These are phyloP conservation scores for Trialeurodes vaporariorum DNA, from an alignment of 1,140 invertebrate genomes.

Conservation along the genomic window DNA sequence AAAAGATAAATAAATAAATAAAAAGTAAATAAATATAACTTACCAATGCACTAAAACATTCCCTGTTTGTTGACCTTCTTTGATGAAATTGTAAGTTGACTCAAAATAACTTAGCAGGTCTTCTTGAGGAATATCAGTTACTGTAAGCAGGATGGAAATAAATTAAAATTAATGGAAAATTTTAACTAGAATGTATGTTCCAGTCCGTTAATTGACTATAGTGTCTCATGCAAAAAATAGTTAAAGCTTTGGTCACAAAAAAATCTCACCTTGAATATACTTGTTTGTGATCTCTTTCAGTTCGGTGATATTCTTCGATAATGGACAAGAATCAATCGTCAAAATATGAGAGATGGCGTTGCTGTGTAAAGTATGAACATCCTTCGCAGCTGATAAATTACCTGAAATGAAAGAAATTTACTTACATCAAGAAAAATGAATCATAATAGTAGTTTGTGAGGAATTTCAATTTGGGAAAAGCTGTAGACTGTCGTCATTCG, in stretches of 20 bases:
- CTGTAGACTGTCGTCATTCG: neutral
- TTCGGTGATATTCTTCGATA: constrained; percentile 56
- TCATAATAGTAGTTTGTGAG: neutral
- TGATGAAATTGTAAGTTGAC: constrained; percentile 59
- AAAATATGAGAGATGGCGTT: constrained; percentile 60
- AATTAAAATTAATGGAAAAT: constrained; percentile 6
- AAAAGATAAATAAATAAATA: no score
- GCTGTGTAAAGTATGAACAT: constrained; percentile 50
- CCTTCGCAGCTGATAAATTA: constrained; percentile 63
- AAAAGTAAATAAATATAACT: no score
- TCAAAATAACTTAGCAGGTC: constrained; percentile 67
- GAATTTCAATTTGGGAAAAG: neutral
- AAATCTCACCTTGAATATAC: constrained; percentile 54
- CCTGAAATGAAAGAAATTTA: constrained; percentile 37
- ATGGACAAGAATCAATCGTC: constrained; percentile 67
- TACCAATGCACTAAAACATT: constrained; percentile 67
- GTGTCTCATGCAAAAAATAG: no score
- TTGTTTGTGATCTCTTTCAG: constrained; percentile 51
- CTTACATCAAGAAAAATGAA: neutral
- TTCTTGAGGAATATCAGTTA: constrained; percentile 68
- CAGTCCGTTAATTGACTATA: no score
- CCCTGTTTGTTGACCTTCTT: constrained; percentile 42
- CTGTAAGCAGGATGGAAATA: constrained; percentile 30
- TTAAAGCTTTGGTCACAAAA: no score
- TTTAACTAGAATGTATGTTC: no score